Evolutionary conservation across 2,888 invertebrate species (phyloP), one percentile per base, ranked within the genome.

Genomic region (Lochmaea capreae): DNA sequence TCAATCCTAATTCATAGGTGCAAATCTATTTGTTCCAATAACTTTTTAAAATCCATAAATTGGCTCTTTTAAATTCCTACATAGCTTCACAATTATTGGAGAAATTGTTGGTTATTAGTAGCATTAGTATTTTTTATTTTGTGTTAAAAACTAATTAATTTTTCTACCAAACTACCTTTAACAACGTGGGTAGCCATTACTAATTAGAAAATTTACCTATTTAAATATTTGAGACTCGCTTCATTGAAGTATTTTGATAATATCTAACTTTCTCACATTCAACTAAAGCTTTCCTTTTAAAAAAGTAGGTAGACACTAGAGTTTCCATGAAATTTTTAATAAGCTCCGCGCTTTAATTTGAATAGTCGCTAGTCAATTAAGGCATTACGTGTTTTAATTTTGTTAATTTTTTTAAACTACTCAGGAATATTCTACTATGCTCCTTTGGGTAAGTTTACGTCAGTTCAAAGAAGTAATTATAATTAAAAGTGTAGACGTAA

Each of bases 351-450:
- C 18, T 63, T 62, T 58, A 42, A n/a, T 12, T 61, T 33, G 73
- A 73, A 71, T 65, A 61, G 73, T 62, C 62, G 14, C n/a, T n/a
- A n/a, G n/a, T 76, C 75, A 76, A 76, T 76, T 72, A 75, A 65
- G 65, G 75, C 75, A 70, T 71, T 67, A 71, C 75, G 65, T 71
- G 73, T 73, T 71, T 76, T 71, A 76, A 76, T 76, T 74, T 68
- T 62, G 59, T 71, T 74, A 74, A 74, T 71, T 75, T 69, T 43
- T 58, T 65, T 61, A 69, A 42, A 46, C 33, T 72, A 74, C 68
- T 68, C 18, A 52, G 65, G 14, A 69, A 69, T 62, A 65, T 71
- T 74, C 65, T 62, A 62, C 54, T 67, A 33, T 59, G 59, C 61
- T 57, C n/a, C 68, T 72, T 67, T 65, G 68, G 16, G 65, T 43